phyloP scores from a whole-genome alignment of 2,888 invertebrate genomes.

The Eulithis testata region DNA sequence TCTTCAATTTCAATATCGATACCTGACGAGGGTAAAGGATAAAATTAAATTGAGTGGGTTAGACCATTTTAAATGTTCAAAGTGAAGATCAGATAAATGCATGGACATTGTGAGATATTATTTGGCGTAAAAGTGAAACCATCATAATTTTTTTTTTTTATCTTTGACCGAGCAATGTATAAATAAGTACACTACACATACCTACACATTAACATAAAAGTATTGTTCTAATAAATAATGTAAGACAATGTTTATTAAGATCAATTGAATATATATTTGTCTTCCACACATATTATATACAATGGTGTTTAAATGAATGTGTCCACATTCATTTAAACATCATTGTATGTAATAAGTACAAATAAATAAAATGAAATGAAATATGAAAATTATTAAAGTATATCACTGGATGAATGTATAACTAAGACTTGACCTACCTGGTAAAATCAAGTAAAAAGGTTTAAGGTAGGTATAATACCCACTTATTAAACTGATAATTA shows the following conservation, averaged over 20 bases:
- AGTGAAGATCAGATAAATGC: conserved; percentile 43
- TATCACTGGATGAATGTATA: no score
- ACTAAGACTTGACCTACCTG: no score
- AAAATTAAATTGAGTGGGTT: conserved; percentile 49
- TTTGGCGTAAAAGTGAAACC: conserved; percentile 43
- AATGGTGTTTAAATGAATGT: no score
- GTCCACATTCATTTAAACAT: not conserved
- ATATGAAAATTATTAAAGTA: no score
- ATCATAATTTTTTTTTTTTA: not conserved
- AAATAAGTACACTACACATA: not conserved
- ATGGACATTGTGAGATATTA: conserved; percentile 45
- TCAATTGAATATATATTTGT: not conserved
- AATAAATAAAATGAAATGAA: not conserved
- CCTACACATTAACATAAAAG: not conserved
- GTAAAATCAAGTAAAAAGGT: no score
- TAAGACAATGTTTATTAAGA: not conserved
- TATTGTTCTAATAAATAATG: not conserved
- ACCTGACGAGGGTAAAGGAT: conserved; percentile 84
- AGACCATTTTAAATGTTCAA: conserved; percentile 52
- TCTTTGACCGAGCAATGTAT: conserved; percentile 1
- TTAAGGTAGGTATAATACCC: not conserved
- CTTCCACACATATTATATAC: no score
- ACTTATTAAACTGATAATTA: not conserved
- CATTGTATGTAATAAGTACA: not conserved
- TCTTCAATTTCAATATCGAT: conserved; percentile 85